These are phyloP conservation scores for Cerastis rubricosa DNA, from an alignment of 2,888 invertebrate genomes.

Conservation along the genomic window DNA sequence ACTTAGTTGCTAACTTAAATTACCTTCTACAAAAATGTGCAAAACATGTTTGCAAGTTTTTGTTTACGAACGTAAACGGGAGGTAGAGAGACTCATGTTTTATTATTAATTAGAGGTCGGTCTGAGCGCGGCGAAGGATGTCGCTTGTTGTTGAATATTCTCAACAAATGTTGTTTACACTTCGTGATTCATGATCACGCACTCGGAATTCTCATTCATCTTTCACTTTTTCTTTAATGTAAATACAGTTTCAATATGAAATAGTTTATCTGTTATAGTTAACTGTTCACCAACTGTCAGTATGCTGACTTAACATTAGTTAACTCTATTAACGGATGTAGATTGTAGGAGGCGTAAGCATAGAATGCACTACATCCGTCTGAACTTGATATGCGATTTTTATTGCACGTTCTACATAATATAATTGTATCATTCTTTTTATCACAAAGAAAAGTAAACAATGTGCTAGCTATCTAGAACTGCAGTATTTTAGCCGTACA, in stretches of 20 bases:
- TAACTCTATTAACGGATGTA: conserved; percentile 53
- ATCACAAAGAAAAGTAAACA: conserved; percentile 1
- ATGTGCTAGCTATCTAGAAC: not conserved
- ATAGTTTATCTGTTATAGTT: conserved; percentile 10
- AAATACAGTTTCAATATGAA: conserved; percentile 21
- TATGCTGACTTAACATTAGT: conserved; percentile 44
- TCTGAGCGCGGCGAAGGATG: conserved; percentile 47
- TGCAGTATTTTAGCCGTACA: conserved; percentile 15
- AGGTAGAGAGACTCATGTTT: conserved; percentile 34
- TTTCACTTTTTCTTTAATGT: conserved; percentile 54
- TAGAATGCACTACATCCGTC: conserved; percentile 47
- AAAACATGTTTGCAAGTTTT: conserved; percentile 31
- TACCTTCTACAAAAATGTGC: conserved; percentile 15
- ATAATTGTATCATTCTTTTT: not conserved
- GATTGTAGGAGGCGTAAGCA: conserved; percentile 47
- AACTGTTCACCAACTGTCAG: conserved; percentile 30
- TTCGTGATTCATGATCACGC: conserved; percentile 63
- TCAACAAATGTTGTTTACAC: conserved; percentile 62
- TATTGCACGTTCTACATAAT: conserved; percentile 15
- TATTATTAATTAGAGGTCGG: conserved; percentile 46
- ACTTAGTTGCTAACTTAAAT: not conserved
- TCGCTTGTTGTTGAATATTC: conserved; percentile 57
- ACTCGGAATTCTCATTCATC: conserved; percentile 58
- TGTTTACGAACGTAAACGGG: conserved; percentile 31
- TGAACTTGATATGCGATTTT: conserved; percentile 32